Evolutionary conservation across 2,888 invertebrate species (phyloP), one percentile per base, ranked within the genome.

Genomic region (Eupithecia insigniata): DNA sequence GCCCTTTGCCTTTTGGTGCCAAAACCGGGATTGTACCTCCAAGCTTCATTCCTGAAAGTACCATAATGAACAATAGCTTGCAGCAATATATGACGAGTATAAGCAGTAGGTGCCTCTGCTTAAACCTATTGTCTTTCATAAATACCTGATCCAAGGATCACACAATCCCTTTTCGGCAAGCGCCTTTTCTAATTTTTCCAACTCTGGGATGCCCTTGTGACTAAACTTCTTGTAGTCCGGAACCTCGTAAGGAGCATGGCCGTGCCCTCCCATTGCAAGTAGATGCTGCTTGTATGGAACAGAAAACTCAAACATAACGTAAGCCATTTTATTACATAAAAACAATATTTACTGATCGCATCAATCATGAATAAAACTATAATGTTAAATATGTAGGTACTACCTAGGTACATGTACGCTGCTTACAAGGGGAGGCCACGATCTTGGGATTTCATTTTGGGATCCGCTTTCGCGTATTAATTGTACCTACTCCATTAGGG

Each of bases 131-230:
- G 46, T n/a, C 3, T 46, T 46, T 6, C 46, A n/a, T 7, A 46
- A 1, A 36, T 12, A 96, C 97, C 98, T 96, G 67, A 98, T 92
- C 98, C 98, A 98, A 0, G 98, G 98, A 89, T 98, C 98, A 75
- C 95, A 96, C 1, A 98, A 89, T 6, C 98, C 98, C 83, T 96
- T 95, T 55, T 95, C 90, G 0, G 95, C 96, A 22, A 98, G 93
- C 0, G 95, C 95, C 75, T 95, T 91, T 86, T 96, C 94, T 0
- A 97, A 93, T 79, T 95, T 90, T 76, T 96, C 87, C 66, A 98
- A 89, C 81, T 96, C 89, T 0, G 96, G 96, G 32, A 95, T 95
- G 80, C 96, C 95, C 83, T 97, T 96, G 14, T 97, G 95, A 87
- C 96, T 96, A 87, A 97, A 98, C 62, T 95, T 95, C 62, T 94